Evolutionary conservation across 2,888 invertebrate species (phyloP), one percentile per base, ranked within the genome.

Genomic region (Argyra leucocephala): DNA sequence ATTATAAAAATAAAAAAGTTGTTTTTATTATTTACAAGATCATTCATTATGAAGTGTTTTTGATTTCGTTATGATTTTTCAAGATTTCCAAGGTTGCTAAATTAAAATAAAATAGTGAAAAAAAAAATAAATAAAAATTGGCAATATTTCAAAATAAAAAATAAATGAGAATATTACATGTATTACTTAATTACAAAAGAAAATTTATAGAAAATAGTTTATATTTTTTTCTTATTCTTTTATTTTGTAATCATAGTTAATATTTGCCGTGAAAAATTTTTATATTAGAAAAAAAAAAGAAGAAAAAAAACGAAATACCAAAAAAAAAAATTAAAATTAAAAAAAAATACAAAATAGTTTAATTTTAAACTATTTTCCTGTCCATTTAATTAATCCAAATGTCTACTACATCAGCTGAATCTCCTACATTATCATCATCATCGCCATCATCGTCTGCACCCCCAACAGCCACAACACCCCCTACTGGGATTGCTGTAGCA

Each of bases 401-500:
- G 58, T 22, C 22, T 31, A 31, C 61, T 5, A 26, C 61, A 61
- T 61, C 61, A 61, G 31, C 61, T 26, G 31, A 24, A 31, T n/a
- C 61, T n/a, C 24, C 61, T 26, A 24, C 61, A 31, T 61, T 26
- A 61, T n/a, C 61, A 61, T 21, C 61, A 61, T 21, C 61, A 61
- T 9, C 61, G 21, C 22, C 18, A 60, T 9, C 61, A 61, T 48
- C 48, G 1, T 15, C 48, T 15, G 18, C 48, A 31, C 7, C 31
- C 7, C 1, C 60, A 60, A 24, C 60, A 60, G 9, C 61, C 18
- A 24, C 61, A 31, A 61, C 10, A 61, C 24, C 61, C 24, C 24
- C 24, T 26, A 31, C 48, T 48, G 48, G 48, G 18, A 48, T 48
- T 12, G 48, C 48, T 48, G 48, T 31, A 61, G 21, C 61, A 24